Evolutionary conservation across 2,888 invertebrate genomes (phyloP).

Genomic region (Eueremaeus valkanovi): DNA sequence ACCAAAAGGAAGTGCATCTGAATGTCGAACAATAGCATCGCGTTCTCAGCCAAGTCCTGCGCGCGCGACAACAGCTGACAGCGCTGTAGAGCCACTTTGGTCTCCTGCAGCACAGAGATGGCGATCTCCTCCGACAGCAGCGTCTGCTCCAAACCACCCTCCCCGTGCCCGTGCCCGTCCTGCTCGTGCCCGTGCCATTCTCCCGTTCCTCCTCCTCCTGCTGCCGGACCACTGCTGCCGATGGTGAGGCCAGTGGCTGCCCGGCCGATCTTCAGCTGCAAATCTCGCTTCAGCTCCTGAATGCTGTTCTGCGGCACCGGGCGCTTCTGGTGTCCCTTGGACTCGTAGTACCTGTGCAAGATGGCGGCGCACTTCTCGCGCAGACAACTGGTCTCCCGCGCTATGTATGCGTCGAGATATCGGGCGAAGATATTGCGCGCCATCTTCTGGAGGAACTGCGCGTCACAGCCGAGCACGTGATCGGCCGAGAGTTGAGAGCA

Average conservation of each 20-base stretch:
- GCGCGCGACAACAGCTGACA: conserved; percentile 67
- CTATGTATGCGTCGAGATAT: conserved; percentile 66
- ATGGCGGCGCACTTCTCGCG: conserved; percentile 70
- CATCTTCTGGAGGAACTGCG: conserved; percentile 69
- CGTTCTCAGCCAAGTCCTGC: conserved; percentile 71
- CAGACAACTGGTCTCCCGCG: conserved; percentile 70
- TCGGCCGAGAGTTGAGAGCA: conserved; percentile 67
- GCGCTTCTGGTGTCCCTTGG: conserved; percentile 90
- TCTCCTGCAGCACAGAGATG: conserved; percentile 81
- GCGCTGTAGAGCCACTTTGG: conserved; percentile 80
- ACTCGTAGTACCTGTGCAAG: conserved; percentile 80
- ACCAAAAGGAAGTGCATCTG: conserved; percentile 75
- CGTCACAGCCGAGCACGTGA: conserved; percentile 74
- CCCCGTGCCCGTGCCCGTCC: too few species aligned
- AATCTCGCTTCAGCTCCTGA: conserved; percentile 84
- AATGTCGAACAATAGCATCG: conserved; percentile 75
- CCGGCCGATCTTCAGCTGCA: conserved; percentile 88
- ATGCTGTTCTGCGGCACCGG: conserved; percentile 82
- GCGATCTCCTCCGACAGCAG: conserved; percentile 92
- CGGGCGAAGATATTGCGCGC: conserved; percentile 75
- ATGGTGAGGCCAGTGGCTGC: conserved; percentile 84
- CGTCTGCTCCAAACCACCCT: conserved; percentile 87
- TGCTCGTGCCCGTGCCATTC: too few species aligned
- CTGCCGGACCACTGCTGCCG: conserved; percentile 63
- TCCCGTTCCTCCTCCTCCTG: conserved; percentile 35